phyloP scores from a whole-genome alignment of 2,797 vertebrate genomes.

The Lemur catta region DNA sequence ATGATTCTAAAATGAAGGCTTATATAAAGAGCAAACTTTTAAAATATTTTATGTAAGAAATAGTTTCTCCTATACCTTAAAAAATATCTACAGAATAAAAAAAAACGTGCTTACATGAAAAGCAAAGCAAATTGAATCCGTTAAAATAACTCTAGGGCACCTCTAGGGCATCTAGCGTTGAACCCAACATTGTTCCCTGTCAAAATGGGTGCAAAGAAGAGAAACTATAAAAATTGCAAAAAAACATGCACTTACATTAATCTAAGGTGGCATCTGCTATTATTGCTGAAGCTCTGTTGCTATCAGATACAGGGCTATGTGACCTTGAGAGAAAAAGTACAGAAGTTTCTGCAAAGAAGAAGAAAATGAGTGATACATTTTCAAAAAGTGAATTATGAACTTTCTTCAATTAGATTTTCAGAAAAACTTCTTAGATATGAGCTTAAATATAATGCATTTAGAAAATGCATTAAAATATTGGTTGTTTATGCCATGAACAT shows the following conservation, averaged over 20 bases:
- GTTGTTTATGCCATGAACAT: background rate
- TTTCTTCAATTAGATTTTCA: background rate
- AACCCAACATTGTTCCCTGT: conserved; percentile 71
- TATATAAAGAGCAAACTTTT: conserved; percentile 55
- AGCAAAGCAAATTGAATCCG: conserved; percentile 66
- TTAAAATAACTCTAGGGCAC: conserved; percentile 72
- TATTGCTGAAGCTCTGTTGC: conserved; percentile 74
- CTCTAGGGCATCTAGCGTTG: conserved; percentile 52
- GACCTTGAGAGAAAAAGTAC: conserved; percentile 75
- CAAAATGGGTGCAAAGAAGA: conserved; percentile 69
- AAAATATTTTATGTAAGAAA: conserved; percentile 30
- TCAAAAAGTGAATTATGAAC: background rate
- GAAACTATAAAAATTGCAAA: conserved; percentile 70
- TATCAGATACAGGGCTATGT: conserved; percentile 70
- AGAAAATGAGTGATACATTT: conserved; percentile 37
- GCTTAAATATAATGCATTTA: background rate
- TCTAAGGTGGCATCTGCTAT: conserved; percentile 80
- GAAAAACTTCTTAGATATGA: conserved; percentile 1
- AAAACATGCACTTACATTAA: conserved; percentile 80
- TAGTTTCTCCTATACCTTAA: conserved; percentile 22
- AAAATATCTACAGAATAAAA: conserved; percentile 40
- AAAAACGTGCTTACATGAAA: conserved; percentile 61
- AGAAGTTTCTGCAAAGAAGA: conserved; percentile 58
- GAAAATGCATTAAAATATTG: background rate
- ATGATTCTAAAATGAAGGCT: conserved; percentile 42